phyloP scores from a whole-genome alignment of 2,113 vertebrate species.

The Oceanites oceanicus region DNA sequence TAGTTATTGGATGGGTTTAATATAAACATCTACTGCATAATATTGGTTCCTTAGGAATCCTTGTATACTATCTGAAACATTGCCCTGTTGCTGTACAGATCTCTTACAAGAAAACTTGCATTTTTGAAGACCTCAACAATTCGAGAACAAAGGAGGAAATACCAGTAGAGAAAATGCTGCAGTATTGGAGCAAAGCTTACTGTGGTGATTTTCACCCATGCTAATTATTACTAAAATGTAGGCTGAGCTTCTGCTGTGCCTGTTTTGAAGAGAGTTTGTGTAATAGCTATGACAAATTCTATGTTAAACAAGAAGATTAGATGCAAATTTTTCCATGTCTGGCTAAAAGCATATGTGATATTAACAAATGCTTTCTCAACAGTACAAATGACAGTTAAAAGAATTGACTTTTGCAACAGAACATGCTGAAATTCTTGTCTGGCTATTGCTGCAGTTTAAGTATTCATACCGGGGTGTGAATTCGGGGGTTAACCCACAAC shows the following conservation, averaged over 20 bases:
- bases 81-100: slow-evolving; percentile 62
- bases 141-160: slow-evolving; percentile 15
- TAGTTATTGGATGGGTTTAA: slow-evolving; percentile 63
- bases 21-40: slow-evolving; percentile 73
- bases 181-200: not conserved
- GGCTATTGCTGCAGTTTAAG: not conserved
- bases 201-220: not conserved
- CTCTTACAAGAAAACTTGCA: slow-evolving; percentile 45
- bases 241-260: not conserved
- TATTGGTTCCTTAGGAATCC: slow-evolving; percentile 69
- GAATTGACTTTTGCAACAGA: not conserved
- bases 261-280: not conserved
- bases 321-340: not conserved
- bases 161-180: not conserved
- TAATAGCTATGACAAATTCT: not conserved
- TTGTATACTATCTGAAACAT: slow-evolving; percentile 43
- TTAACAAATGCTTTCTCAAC: not conserved
- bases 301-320: not conserved
- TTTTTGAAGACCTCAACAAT: slow-evolving; percentile 20
- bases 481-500: rapidly evolving
- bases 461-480: not conserved
- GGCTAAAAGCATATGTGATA: not conserved
- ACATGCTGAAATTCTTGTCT: not conserved
- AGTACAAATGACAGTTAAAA: not conserved
- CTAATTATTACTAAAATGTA: not conserved